Evolutionary conservation across 2,797 vertebrate genomes (phyloP), one percentile per base, ranked within the genome.

Genomic region (Platyrinchus mystaceus): DNA sequence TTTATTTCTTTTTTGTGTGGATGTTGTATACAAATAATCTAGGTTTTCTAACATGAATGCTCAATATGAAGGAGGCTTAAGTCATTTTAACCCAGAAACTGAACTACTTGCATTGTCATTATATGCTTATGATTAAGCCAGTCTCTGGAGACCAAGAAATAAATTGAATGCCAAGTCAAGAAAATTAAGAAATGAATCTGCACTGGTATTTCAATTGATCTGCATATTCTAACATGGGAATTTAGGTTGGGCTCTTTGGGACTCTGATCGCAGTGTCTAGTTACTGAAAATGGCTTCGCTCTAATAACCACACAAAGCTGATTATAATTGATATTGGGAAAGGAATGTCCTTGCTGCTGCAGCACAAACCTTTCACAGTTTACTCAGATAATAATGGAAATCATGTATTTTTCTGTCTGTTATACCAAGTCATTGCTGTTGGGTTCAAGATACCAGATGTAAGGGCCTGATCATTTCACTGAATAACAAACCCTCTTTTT

Each of bases 121-220:
- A 94, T 78, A 84, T 80, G 83, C 74, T 81, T 89, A 46, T 79
- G 70, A 93, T 93, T 93, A 90, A 82, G 84, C 50, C 9, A 36
- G 14, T 84, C 89, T 69, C 81, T 66, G 55, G 89, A 86, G 90
- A 60, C 14, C 13, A 76, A 62, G 81, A 87, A 93, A 89, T 87
- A 96, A 93, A 93, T 89, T 62, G 62, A 95, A 39, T 87, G 59
- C 47, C 60, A 87, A 81, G 70, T 87, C 66, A 92, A 84, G 88
- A 68, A 93, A 91, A 93, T 69, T 71, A 92, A 69, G 90, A 84
- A 63, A 81, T 64, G 13, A 86, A 89, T 87, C 90, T 95, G 46
- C 53, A 71, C 37, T 62, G 56, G 41, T 89, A 80, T 93, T 92
- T 90, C 84, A 82, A 26, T 1, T 2, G 34, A 89, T 92, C 47